These are phyloP conservation scores for Neolamprologus sp. DNA, from an alignment of 2,113 vertebrate genomes.

Conservation along the genomic window DNA sequence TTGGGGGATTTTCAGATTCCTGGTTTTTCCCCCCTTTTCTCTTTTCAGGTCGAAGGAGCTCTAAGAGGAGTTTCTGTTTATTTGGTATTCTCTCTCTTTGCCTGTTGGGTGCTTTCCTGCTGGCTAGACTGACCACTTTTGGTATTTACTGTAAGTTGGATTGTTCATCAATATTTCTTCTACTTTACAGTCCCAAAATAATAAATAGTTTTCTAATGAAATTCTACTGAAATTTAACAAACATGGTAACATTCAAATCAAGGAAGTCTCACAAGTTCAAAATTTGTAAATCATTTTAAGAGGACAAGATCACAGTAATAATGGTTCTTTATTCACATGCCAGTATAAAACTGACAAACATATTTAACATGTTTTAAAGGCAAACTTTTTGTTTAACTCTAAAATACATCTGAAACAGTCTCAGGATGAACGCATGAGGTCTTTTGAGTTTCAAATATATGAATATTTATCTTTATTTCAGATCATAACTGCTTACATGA, in stretches of 20 bases:
- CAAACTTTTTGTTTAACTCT: background rate
- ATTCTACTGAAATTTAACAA: background rate
- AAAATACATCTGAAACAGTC: background rate
- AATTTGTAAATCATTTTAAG: background rate
- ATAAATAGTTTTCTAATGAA: background rate
- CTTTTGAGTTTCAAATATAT: background rate
- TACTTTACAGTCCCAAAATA: background rate
- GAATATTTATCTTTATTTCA: background rate
- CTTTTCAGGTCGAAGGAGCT: background rate
- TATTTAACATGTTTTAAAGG: background rate
- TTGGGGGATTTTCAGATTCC: background rate
- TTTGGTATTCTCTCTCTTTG: background rate
- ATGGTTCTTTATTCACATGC: background rate
- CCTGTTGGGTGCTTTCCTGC: background rate
- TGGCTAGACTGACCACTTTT: background rate
- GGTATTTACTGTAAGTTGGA: background rate
- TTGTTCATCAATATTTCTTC: background rate
- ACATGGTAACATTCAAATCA: background rate
- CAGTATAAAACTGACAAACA: background rate
- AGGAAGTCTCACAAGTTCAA: background rate
- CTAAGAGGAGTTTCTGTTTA: background rate
- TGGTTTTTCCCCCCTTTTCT: background rate
- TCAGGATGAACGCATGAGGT: background rate
- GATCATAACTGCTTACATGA: background rate
- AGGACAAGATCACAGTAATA: background rate